Percentiles rank a stretch among this genome's conserved stretches.
Conservation (phyloP, 2,113 vertebrate genomes). For the Nerophis ophidion region DNA sequence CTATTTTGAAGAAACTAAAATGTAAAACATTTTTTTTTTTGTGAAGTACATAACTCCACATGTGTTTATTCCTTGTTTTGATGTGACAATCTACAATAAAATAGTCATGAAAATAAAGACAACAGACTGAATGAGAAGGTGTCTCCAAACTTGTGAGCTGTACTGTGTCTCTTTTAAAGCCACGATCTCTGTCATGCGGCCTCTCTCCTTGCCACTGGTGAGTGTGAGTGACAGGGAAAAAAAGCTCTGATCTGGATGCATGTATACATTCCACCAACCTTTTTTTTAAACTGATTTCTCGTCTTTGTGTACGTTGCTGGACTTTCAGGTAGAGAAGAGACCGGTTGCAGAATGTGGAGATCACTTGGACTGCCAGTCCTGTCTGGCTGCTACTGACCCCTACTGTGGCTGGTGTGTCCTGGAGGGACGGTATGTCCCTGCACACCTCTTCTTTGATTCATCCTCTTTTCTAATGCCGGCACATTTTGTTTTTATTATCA, state of each 20-base stretch:
- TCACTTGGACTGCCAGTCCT: conserved; percentile 81
- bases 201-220: no score
- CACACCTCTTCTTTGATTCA: not conserved
- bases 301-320: not conserved
- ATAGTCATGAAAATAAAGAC: no score
- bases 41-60: no score
- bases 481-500: conserved; percentile 42
- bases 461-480: not conserved
- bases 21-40: no score
- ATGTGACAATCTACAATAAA: no score
- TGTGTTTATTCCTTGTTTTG: no score
- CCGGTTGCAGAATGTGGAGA: conserved; percentile 86
- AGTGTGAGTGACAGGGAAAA: no score
- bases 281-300: not conserved
- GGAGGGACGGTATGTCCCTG: conserved; percentile 85
- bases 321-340: conserved; percentile 79
- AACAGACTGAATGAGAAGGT: no score
- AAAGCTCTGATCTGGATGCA: not conserved
- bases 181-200: not conserved
- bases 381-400: conserved; percentile 81
- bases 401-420: conserved; percentile 98
- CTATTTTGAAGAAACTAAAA: no score
- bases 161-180: not conserved
- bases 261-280: not conserved
- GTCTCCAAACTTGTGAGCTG: no score